phyloP scores from a whole-genome alignment of 2,888 invertebrate species.

The Xanthia togata region DNA sequence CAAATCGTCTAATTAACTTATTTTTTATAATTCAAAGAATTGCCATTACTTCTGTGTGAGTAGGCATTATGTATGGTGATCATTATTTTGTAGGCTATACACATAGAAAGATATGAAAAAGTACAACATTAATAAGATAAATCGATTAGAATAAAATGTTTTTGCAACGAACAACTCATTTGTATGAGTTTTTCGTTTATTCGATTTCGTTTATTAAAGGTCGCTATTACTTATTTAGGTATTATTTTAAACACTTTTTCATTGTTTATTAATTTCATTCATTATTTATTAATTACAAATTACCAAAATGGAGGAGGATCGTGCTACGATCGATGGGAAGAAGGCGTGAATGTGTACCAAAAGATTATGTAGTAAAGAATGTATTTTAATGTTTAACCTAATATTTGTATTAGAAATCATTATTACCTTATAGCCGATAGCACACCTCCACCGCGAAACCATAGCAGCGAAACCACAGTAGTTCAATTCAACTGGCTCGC shows the following conservation, averaged over 20 bases:
- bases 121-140: neutral
- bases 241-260: neutral
- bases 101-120: neutral
- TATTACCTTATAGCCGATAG: neutral
- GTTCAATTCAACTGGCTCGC: no score
- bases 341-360: neutral
- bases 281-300: neutral
- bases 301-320: conserved; percentile 3
- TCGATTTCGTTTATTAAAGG: conserved; percentile 6
- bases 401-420: conserved; percentile 6
- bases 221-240: conserved; percentile 5
- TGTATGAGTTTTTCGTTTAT: neutral
- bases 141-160: neutral
- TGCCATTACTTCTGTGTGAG: neutral
- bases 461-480: no score
- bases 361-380: neutral
- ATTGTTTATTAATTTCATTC: conserved; percentile 3
- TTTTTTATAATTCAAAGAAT: neutral
- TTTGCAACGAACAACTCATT: neutral
- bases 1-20: neutral
- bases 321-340: no score
- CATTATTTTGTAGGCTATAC: no score
- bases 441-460: no score
- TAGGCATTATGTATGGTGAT: neutral
- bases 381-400: conserved; percentile 18